Percentiles rank a stretch among this genome's conserved stretches.
Evolutionary conservation across 2,888 invertebrate species (phyloP).

Genomic region (Hofmannophila pseudospretella): DNA sequence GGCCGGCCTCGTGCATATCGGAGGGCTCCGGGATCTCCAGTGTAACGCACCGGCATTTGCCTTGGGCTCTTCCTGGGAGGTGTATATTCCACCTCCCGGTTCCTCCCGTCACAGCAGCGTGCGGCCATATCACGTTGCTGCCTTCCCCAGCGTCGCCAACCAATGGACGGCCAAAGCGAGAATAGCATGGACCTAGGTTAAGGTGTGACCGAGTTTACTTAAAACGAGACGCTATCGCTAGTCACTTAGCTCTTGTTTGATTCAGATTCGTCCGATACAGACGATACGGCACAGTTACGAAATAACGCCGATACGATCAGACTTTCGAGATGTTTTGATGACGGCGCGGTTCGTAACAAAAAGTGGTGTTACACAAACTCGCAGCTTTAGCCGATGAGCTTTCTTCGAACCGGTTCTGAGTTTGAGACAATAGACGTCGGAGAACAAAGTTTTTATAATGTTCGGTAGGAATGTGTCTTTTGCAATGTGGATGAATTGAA

Average conservation of each 20-base stretch:
- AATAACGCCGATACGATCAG: conserved; percentile 54
- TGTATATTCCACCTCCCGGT: too few relatives aligned
- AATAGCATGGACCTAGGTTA: too few relatives aligned
- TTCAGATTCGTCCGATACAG: conserved; percentile 37
- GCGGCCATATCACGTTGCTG: too few relatives aligned
- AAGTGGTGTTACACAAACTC: conserved; percentile 54
- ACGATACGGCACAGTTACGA: conserved; percentile 57
- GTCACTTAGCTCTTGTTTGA: conserved; percentile 24
- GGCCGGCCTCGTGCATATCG: too few relatives aligned
- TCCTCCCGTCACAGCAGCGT: too few relatives aligned
- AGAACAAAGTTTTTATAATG: not conserved
- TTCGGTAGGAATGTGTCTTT: not conserved
- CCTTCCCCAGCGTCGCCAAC: too few relatives aligned
- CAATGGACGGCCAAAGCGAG: too few relatives aligned
- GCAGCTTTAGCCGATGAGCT: conserved; percentile 38
- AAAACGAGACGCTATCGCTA: conserved; percentile 14
- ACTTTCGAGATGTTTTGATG: conserved; percentile 62
- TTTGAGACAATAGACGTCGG: conserved; percentile 5
- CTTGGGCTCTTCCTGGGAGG: too few relatives aligned
- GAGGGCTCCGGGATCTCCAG: too few relatives aligned
- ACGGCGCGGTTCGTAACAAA: conserved; percentile 48
- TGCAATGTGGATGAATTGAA: too few relatives aligned
- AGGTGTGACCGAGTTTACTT: too few relatives aligned
- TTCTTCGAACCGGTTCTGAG: conserved; percentile 27
- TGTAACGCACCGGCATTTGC: too few relatives aligned